Conservation (phyloP, 1,140 invertebrate genomes). For the Protaetia brevitarsis region DNA sequence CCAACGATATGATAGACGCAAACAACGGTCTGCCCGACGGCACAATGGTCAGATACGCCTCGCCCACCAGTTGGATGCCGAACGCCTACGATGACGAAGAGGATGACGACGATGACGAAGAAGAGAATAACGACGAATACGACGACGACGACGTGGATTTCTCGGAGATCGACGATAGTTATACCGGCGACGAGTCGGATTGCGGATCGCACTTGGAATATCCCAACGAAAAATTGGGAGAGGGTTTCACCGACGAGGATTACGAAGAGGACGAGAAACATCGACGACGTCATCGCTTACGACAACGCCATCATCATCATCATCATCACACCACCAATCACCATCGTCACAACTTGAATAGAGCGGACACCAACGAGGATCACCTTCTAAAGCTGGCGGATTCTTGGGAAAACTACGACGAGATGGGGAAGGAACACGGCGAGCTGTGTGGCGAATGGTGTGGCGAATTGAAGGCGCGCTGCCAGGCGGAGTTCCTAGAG, state of each 20-base stretch:
- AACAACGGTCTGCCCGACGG: conserved; percentile 18
- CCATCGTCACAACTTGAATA: no score
- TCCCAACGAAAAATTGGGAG: conserved; percentile 77
- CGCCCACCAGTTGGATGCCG: conserved; percentile 52
- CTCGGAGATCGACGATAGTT: conserved; percentile 33
- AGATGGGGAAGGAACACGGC: conserved; percentile 39
- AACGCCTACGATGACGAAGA: conserved; percentile 48
- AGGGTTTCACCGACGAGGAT: conserved; percentile 77
- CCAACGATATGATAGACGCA: conserved; percentile 76
- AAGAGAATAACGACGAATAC: conserved; percentile 28
- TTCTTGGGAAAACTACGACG: conserved; percentile 39
- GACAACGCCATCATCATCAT: no score
- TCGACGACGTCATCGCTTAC: no score
- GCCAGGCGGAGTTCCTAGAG: conserved; percentile 40
- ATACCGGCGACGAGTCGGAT: conserved; percentile 49
- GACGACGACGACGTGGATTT: conserved; percentile 48
- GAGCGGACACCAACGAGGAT: background rate
- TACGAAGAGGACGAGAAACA: conserved; percentile 38
- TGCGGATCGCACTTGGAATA: conserved; percentile 72
- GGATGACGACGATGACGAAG: conserved; percentile 52
- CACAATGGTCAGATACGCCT: conserved; percentile 48
- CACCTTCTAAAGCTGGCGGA: conserved; percentile 19
- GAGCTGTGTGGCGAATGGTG: no score
- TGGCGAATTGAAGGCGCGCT: conserved; percentile 44
- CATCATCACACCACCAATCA: no score